Evolutionary conservation across 2,113 vertebrate species (phyloP), one percentile per base, ranked within the genome.

Genomic region (Gymnobelideus leadbeateri): DNA sequence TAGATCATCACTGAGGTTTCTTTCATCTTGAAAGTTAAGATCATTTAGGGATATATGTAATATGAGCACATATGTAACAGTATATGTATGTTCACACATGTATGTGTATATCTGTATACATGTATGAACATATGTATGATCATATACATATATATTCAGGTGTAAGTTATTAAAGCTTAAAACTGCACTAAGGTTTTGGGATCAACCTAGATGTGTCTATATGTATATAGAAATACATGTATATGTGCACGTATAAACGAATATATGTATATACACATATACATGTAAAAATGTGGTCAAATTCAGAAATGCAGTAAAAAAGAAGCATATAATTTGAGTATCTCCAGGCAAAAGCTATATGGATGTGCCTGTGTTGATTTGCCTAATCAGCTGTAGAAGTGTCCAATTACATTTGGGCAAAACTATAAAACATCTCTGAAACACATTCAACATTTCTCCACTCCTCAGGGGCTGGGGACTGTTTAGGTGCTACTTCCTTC

Each of bases 271-370:
- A 61, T 12, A 31, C 2, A n/a, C 8, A n/a, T 16, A 77, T 6
- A n/a, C 31, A 77, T 77, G 16, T 77, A n/a, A 77, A 61, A n/a
- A 68, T 51, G 0, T 94, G 46, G 92, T 25, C 68, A 92, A 94
- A 31, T 90, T 43, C 43, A 91, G 90, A 94, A 94, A 96, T 90
- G 25, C 95, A 93, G 46, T 92, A 91, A 94, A 95, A 92, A 93
- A 57, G 46, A 77, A 89, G 93, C 16, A 43, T 51, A 90, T n/a
- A n/a, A 7, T 11, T 43, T 26, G 92, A 9, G 54, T 92, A 92
- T 89, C 77, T 12, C 21, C 23, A 68, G 51, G 89, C 55, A 94
- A 90, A 31, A 89, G 37, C 16, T 77, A 77, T 19, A n/a, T n/a
- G n/a, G n/a, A n/a, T n/a, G n/a, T n/a, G n/a, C n/a, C 61, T 16